These are phyloP conservation scores for Trachurus trachurus DNA, from an alignment of 2,797 vertebrate species.

Conservation along the genomic window DNA sequence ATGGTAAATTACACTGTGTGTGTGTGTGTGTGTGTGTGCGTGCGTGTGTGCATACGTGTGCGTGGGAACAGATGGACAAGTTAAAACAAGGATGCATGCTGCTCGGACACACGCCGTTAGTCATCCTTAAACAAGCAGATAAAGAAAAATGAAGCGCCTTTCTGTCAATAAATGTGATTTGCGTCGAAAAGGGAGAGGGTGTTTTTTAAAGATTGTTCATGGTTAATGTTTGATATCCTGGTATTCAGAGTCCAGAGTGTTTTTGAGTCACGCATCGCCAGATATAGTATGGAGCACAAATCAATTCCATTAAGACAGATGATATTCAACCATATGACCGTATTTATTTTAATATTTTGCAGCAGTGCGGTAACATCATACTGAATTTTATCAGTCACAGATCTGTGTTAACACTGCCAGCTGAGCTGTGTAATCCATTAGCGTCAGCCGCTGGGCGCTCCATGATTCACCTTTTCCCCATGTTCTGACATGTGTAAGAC, in stretches of 20 bases:
- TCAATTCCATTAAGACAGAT: constrained; percentile 32
- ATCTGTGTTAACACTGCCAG: constrained; percentile 18
- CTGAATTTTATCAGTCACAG: constrained; percentile 28
- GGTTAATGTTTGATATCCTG: constrained; percentile 40
- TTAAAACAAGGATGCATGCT: constrained; percentile 58
- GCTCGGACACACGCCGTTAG: constrained; percentile 62
- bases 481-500: constrained; percentile 11
- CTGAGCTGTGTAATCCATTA: constrained; percentile 47
- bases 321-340: constrained; percentile 7
- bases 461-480: constrained; percentile 7
- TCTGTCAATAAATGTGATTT: constrained; percentile 63
- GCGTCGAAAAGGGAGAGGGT: constrained; percentile 34
- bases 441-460: constrained; percentile 18
- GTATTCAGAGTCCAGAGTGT: constrained; percentile 28
- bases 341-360: constrained; percentile 35
- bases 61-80: constrained; percentile 49
- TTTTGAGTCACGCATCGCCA: constrained; percentile 25
- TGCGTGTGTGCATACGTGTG: constrained; percentile 13
- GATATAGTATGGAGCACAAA: constrained; percentile 55
- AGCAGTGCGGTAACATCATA: constrained; percentile 8
- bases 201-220: constrained; percentile 28
- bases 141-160: constrained; percentile 59
- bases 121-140: constrained; percentile 59
- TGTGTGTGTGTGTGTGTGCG: constrained; percentile 22
- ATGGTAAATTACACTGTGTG: constrained; percentile 76